phyloP scores from a whole-genome alignment of 1,140 invertebrate genomes.

The Magallana angulata region DNA sequence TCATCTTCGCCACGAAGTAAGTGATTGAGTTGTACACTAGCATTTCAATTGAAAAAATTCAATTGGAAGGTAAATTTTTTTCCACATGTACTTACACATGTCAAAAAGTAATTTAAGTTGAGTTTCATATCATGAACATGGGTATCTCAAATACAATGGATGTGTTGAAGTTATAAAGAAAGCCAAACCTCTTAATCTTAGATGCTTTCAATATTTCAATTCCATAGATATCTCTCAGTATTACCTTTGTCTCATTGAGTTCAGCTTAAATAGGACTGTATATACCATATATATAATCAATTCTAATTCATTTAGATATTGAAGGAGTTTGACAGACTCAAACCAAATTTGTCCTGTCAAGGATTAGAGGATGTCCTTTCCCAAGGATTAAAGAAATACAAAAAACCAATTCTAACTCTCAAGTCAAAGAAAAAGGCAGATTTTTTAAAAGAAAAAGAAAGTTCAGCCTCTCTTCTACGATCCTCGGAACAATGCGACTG shows the following conservation, averaged over 20 bases:
- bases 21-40: not conserved
- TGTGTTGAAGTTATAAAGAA: not conserved
- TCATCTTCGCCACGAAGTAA: conserved; percentile 21
- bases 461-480: not conserved
- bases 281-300: not conserved
- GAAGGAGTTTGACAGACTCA: conserved; percentile 38
- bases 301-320: conserved; percentile 32
- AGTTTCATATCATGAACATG: too few relatives aligned
- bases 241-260: not conserved
- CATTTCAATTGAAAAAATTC: not conserved
- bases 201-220: not conserved
- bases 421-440: conserved; percentile 31
- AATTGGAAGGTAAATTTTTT: not conserved
- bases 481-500: not conserved
- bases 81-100: not conserved
- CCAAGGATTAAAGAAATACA: conserved; percentile 19
- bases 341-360: not conserved
- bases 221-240: not conserved
- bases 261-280: not conserved
- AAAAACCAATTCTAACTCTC: conserved; percentile 20
- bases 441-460: conserved; percentile 21
- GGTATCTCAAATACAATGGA: not conserved
- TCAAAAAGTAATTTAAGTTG: not conserved
- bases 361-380: conserved; percentile 7
- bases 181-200: not conserved